A percentile compares a stretch with the other conserved stretches of the same genome.
Conservation (phyloP, 2,113 vertebrate species). For the Ivindomyrus marchei region DNA sequence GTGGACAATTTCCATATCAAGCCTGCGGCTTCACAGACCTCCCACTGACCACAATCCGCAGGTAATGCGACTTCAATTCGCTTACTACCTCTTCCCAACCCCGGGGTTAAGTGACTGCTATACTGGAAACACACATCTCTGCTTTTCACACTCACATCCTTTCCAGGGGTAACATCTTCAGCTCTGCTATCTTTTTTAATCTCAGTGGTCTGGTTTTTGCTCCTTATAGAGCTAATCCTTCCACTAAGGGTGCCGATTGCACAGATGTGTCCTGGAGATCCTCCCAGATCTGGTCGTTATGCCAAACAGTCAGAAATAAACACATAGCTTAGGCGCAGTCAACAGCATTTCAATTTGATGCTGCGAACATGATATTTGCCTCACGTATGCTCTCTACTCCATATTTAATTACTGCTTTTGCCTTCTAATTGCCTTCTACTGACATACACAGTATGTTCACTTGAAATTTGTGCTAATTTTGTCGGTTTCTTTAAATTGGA, state of each 20-base stretch:
- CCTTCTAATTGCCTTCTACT: neutral
- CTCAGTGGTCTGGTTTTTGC: neutral
- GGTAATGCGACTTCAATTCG: neutral
- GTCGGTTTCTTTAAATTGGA: slow-evolving; percentile 31
- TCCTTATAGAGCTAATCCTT: neutral
- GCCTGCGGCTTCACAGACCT: neutral
- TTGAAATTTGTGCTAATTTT: slow-evolving; percentile 25
- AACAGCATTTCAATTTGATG: neutral
- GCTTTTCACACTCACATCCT: neutral
- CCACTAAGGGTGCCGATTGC: neutral
- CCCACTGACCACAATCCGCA: slow-evolving; percentile 4
- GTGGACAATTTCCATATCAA: slow-evolving; percentile 12
- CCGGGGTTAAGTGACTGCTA: neutral
- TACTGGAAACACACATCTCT: neutral
- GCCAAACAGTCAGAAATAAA: neutral
- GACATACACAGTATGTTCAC: neutral
- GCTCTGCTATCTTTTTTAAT: neutral
- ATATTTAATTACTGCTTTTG: neutral
- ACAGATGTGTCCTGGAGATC: neutral
- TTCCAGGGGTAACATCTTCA: neutral
- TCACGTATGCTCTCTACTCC: neutral
- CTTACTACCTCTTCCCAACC: neutral
- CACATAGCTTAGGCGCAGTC: neutral
- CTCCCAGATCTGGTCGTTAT: neutral
- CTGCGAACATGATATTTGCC: neutral